These are phyloP conservation scores for Scylla paramamosain DNA, from an alignment of 1,140 invertebrate genomes.

Conservation along the genomic window DNA sequence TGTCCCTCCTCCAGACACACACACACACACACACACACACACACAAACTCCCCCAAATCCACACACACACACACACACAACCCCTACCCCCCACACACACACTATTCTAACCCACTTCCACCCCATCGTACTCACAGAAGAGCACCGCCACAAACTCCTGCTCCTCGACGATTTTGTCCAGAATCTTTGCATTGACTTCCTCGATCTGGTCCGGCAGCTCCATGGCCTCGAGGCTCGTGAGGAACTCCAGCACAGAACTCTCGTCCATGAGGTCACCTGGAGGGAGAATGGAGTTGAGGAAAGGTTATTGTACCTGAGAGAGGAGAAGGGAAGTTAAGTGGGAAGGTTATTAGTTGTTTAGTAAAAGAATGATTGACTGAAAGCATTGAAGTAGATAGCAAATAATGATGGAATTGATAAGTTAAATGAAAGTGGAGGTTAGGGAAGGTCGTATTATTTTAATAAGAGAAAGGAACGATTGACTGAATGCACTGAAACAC, in stretches of 20 bases:
- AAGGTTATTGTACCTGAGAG: neutral
- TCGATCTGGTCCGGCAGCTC: constrained; percentile 96
- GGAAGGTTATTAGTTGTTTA: too few species aligned
- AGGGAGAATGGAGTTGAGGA: neutral
- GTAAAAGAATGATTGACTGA: too few species aligned
- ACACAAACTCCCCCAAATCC: neutral
- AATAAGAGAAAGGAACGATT: too few species aligned
- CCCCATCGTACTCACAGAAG: constrained; percentile 90
- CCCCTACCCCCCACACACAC: neutral
- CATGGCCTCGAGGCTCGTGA: constrained; percentile 96
- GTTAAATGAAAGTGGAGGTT: too few species aligned
- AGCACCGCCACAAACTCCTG: constrained; percentile 95
- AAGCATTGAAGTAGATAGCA: too few species aligned
- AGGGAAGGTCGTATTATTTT: too few species aligned
- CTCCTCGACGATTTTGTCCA: constrained; percentile 94
- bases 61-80: neutral
- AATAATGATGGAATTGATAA: too few species aligned
- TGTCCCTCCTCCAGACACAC: neutral
- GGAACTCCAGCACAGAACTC: constrained; percentile 92
- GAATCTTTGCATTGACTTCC: constrained; percentile 95
- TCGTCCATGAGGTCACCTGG: constrained; percentile 96
- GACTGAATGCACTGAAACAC: too few species aligned
- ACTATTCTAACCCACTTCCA: neutral
- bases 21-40: neutral
- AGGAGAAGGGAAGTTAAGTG: neutral